A percentile compares a stretch with the other conserved stretches of the same genome.
These are phyloP conservation scores for Oryzaephilus surinamensis DNA, from an alignment of 1,140 invertebrate species.

Conservation along the genomic window DNA sequence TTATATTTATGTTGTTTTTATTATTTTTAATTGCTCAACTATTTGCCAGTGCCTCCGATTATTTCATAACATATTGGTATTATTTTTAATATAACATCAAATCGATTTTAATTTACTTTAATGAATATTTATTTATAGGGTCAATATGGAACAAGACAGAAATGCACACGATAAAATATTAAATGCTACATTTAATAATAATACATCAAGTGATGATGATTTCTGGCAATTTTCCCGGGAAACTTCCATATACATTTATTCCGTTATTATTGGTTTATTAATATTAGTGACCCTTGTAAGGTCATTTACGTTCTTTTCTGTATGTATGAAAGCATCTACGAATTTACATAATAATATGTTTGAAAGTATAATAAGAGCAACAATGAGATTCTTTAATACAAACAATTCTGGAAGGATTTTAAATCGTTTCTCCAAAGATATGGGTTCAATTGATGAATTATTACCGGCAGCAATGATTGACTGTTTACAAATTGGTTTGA, in stretches of 20 bases:
- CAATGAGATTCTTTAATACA: conserved; percentile 74
- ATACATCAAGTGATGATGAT: conserved; percentile 9
- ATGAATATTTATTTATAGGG: conserved; percentile 24
- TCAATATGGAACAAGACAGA: conserved; percentile 39
- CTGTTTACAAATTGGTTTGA: conserved; percentile 55
- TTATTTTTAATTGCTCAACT: conserved; percentile 60
- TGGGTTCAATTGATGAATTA: conserved; percentile 76
- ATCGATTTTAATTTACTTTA: not conserved
- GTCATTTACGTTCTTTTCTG: conserved; percentile 40
- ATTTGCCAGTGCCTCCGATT: conserved; percentile 61
- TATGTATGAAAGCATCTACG: conserved; percentile 55
- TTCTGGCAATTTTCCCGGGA: conserved; percentile 28
- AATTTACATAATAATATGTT: conserved; percentile 70
- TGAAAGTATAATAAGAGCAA: conserved; percentile 54
- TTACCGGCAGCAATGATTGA: conserved; percentile 51
- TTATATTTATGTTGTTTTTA: conserved; percentile 45
- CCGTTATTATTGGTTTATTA: conserved; percentile 20
- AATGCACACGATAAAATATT: not conserved
- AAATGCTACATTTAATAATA: not conserved
- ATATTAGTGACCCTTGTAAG: conserved; percentile 32
- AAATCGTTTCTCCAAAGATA: conserved; percentile 77
- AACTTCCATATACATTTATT: conserved; percentile 30
- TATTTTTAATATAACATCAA: conserved; percentile 5
- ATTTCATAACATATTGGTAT: conserved; percentile 69
- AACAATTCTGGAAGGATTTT: conserved; percentile 66